phyloP scores from a whole-genome alignment of 2,888 invertebrate species.

The Torymus texanus region DNA sequence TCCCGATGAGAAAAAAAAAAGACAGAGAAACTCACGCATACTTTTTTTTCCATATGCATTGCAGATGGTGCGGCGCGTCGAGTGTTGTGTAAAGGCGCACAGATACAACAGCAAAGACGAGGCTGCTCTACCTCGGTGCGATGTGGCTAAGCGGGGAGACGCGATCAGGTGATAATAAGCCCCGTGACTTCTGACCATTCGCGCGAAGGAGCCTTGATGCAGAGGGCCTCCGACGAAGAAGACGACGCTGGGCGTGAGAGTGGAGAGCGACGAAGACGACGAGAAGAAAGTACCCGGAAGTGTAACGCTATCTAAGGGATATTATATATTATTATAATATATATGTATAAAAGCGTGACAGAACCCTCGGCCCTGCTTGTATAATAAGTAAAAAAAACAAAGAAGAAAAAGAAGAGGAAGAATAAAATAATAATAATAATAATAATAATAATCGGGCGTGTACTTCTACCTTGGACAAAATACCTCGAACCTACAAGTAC shows the following conservation, averaged over 20 bases:
- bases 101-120: too few species aligned
- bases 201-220: slow-evolving; percentile 61
- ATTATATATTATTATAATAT: neutral
- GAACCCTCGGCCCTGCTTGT: slow-evolving; percentile 29
- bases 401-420: neutral
- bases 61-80: slow-evolving; percentile 70
- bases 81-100: slow-evolving; percentile 62
- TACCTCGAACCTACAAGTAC: slow-evolving; percentile 74
- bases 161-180: slow-evolving; percentile 73
- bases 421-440: neutral
- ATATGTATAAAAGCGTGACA: neutral
- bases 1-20: too few species aligned
- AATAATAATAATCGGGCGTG: slow-evolving; percentile 11
- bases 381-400: neutral
- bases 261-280: slow-evolving; percentile 41
- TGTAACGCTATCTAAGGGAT: slow-evolving; percentile 43
- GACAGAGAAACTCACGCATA: neutral
- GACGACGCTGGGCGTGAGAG: neutral
- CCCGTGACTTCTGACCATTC: slow-evolving; percentile 70
- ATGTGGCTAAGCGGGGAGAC: slow-evolving; percentile 72
- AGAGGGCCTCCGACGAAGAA: slow-evolving; percentile 57
- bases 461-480: slow-evolving; percentile 69
- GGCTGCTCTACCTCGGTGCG: slow-evolving; percentile 65
- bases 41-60: slow-evolving; percentile 52
- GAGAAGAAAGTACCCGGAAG: slow-evolving; percentile 45